Base-by-base conservation (phyloP, 2,113 vertebrate species). In the Tupaia chinensis region DNA sequence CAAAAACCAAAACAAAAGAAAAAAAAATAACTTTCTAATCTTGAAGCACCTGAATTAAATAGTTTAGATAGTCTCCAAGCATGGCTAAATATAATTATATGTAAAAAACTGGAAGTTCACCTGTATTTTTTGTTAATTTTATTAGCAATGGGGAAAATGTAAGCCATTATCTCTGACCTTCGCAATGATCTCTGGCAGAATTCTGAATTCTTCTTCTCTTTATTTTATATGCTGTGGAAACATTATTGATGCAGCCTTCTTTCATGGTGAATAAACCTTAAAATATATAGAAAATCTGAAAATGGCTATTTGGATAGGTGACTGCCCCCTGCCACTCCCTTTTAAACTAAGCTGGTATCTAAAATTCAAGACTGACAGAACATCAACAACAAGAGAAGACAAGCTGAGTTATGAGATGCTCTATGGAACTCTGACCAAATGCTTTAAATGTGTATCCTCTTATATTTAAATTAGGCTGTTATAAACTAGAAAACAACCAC, bases 331-430 rank as follows among this genome's bases (percentile, higher is more conserved):
- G 44, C 44, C 44, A 3, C 44, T 5, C 65, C 84, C 32, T 66
- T 94, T 97, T 89, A 97, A 84, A 70, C 96, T 97, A 96, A 95
- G 94, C 69, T 94, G 91, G 80, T 96, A 95, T 94, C 97, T 97
- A 97, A 96, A 97, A 96, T 95, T 87, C 27, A 22, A 93, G 82
- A 97, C 61, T 95, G 90, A 95, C 82, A 82, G 84, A 95, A 81
- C 65, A 70, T 76, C 53, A 32, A 79, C 66, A 97, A 69, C 81
- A 96, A 98, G 93, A 97, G 25, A 87, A 96, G 95, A 91, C 89
- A 86, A 97, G 66, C 91, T 32, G 60, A 95, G 81, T 95, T 94
- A 44, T 27, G 0, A 23, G 68, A 85, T 92, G 54, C 10, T 66
- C 60, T 87, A n/a, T 44, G 11, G 25, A 83, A 90, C 13, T 78